phyloP scores from a whole-genome alignment of 2,888 invertebrate species.

The Branchellion lobata region DNA sequence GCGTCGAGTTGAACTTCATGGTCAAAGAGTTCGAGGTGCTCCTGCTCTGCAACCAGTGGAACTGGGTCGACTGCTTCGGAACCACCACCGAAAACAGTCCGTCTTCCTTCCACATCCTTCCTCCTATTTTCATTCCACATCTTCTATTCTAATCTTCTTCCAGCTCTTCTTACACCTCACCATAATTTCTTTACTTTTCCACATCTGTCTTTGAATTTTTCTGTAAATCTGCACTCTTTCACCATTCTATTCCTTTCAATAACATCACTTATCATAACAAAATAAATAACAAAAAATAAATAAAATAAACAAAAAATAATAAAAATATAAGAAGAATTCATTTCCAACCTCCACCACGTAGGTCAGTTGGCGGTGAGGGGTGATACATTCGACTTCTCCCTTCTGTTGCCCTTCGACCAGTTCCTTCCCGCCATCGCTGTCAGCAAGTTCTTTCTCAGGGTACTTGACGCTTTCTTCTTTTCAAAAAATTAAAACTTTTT shows the following conservation, averaged over 20 bases:
- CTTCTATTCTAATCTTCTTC: too few relatives aligned
- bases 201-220: too few relatives aligned
- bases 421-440: conserved; percentile 86
- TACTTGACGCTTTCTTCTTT: conserved; percentile 55
- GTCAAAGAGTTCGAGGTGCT: conserved; percentile 92
- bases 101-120: too few relatives aligned
- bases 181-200: too few relatives aligned
- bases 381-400: conserved; percentile 86
- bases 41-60: conserved; percentile 89
- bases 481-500: too few relatives aligned
- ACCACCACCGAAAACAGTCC: conserved; percentile 86
- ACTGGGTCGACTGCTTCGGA: conserved; percentile 87
- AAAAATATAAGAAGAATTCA: neutral
- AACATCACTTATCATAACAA: too few relatives aligned
- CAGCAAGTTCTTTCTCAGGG: conserved; percentile 86
- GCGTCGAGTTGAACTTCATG: conserved; percentile 85
- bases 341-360: conserved; percentile 54
- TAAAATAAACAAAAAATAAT: too few relatives aligned
- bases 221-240: too few relatives aligned
- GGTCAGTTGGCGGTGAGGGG: conserved; percentile 87
- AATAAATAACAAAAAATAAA: too few relatives aligned
- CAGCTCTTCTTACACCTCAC: too few relatives aligned
- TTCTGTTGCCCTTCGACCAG: conserved; percentile 89
- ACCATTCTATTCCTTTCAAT: too few relatives aligned
- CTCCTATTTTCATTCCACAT: neutral